These are phyloP conservation scores for Vimba vimba DNA, from an alignment of 2,113 vertebrate genomes.

Conservation along the genomic window DNA sequence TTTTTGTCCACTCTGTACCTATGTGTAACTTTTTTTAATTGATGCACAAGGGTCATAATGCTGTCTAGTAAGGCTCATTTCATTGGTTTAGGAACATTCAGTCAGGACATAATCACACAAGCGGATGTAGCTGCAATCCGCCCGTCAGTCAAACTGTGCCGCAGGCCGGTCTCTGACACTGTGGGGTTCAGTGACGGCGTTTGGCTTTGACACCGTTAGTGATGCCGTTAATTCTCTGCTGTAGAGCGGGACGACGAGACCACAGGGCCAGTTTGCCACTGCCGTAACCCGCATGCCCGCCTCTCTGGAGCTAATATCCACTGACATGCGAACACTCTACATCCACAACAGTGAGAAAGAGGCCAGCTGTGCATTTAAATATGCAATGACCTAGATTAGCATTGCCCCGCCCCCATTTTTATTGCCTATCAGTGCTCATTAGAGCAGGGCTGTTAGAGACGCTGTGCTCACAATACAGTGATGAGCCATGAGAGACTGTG, in stretches of 20 bases:
- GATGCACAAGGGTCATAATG: neutral
- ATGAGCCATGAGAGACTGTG: neutral
- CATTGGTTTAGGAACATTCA: neutral
- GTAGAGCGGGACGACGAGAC: slow-evolving; percentile 10
- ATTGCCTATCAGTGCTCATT: slow-evolving; percentile 82
- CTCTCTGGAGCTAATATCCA: slow-evolving; percentile 72
- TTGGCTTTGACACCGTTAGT: slow-evolving; percentile 24
- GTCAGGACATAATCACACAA: neutral
- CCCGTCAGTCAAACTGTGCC: slow-evolving; percentile 15
- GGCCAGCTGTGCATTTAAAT: slow-evolving; percentile 90
- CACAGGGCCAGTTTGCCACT: slow-evolving; percentile 55
- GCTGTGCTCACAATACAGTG: slow-evolving; percentile 32
- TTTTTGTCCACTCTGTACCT: too few species aligned
- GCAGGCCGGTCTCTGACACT: slow-evolving; percentile 1
- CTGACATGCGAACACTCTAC: slow-evolving; percentile 77
- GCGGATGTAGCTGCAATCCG: neutral
- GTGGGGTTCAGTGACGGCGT: neutral
- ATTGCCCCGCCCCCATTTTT: slow-evolving; percentile 66
- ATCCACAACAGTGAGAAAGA: slow-evolving; percentile 77
- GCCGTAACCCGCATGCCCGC: slow-evolving; percentile 59
- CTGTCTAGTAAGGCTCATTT: neutral
- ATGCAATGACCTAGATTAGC: slow-evolving; percentile 90
- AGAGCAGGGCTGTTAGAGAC: slow-evolving; percentile 66
- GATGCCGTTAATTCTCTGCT: neutral
- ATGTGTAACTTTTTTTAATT: too few species aligned